Conservation (phyloP, 2,113 vertebrate genomes). For the Trematocara stigmaticum region DNA sequence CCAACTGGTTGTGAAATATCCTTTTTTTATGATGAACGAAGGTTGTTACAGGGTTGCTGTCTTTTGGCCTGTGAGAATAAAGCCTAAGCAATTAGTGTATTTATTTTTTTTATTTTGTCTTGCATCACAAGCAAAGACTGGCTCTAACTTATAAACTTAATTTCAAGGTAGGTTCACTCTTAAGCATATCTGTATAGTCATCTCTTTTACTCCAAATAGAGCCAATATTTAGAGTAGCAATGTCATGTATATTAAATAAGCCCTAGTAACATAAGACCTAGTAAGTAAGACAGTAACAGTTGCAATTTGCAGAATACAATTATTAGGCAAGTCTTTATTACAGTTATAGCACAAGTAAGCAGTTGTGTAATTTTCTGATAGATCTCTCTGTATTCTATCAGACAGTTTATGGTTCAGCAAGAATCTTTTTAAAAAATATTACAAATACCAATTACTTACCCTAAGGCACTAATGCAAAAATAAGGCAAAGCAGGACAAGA, state of each 20-base stretch:
- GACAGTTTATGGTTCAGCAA: neutral
- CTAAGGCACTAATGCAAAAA: neutral
- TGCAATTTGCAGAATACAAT: neutral
- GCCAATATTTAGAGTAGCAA: neutral
- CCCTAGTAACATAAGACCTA: neutral
- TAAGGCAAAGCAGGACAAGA: neutral
- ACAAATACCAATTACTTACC: neutral
- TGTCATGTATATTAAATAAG: neutral
- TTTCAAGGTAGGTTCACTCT: neutral
- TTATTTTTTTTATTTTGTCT: neutral
- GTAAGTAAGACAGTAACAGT: neutral
- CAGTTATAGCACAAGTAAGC: neutral
- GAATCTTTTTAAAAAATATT: neutral
- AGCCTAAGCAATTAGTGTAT: neutral
- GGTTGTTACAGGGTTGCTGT: neutral
- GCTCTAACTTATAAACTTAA: neutral
- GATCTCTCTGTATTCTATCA: neutral
- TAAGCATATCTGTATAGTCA: neutral
- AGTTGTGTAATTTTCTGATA: neutral
- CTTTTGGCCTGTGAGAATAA: neutral
- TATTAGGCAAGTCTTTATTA: neutral
- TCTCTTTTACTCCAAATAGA: neutral
- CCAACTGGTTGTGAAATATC: neutral
- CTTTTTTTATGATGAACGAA: neutral
- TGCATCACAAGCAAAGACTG: neutral